Conservation (phyloP, 2,113 vertebrate species). For the Petromus typicus region DNA sequence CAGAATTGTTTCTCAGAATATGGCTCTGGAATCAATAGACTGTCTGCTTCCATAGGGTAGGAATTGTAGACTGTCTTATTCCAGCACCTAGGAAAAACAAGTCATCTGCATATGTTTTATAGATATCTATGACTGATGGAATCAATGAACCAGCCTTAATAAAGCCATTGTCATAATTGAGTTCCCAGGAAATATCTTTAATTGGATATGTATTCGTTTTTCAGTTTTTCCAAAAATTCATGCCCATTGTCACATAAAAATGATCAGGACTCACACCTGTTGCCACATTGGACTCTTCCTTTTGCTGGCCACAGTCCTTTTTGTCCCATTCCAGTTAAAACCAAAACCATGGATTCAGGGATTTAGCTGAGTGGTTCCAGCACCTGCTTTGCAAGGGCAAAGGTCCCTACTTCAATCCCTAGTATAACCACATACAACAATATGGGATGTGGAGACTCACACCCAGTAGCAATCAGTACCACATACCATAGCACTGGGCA, state of each 20-base stretch:
- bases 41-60: not conserved
- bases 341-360: no score
- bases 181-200: conserved; percentile 43
- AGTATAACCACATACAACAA: no score
- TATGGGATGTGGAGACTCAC: no score
- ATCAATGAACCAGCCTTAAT: not conserved
- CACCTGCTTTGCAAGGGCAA: no score
- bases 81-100: not conserved
- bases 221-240: not conserved
- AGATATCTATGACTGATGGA: not conserved
- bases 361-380: no score
- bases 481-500: no score
- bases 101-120: not conserved
- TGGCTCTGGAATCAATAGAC: not conserved
- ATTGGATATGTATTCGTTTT: conserved; percentile 2
- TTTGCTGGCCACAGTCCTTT: not conserved
- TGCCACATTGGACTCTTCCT: not conserved
- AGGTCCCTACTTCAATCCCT: no score
- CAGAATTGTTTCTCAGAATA: not conserved
- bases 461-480: no score
- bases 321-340: conserved; percentile 19
- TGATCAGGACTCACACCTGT: not conserved
- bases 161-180: not conserved
- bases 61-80: not conserved
- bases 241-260: not conserved